Evolutionary conservation across 2,113 vertebrate species (phyloP).

Genomic region (Etheostoma spectabile): DNA sequence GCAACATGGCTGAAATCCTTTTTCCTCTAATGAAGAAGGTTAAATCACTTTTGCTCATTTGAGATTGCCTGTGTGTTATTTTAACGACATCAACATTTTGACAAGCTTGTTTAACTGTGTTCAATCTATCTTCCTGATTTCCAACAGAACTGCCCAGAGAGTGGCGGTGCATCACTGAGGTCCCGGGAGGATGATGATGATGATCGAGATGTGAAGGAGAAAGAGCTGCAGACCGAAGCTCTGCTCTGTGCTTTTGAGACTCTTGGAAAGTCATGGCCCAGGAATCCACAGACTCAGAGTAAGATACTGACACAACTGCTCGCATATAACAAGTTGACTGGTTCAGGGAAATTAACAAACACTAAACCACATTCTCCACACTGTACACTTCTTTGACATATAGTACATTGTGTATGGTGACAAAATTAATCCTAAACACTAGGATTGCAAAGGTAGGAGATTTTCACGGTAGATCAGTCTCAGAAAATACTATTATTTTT

Average conservation of each 20-base stretch:
- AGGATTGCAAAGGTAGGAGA: too few species aligned
- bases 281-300: slow-evolving; percentile 89
- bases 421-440: too few species aligned
- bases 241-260: slow-evolving; percentile 93
- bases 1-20: slow-evolving; percentile 89
- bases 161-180: slow-evolving; percentile 70
- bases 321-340: not conserved
- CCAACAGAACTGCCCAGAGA: slow-evolving; percentile 87
- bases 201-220: slow-evolving; percentile 87
- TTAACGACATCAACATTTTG: not conserved
- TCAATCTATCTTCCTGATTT: not conserved
- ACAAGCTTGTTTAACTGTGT: not conserved
- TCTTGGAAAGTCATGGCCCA: slow-evolving; percentile 94
- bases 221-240: slow-evolving; percentile 89
- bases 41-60: not conserved
- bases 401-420: not conserved
- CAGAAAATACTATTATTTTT: too few species aligned
- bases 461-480: too few species aligned
- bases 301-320: slow-evolving; percentile 48
- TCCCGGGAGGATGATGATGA: slow-evolving; percentile 79
- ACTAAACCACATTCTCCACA: not conserved
- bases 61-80: not conserved
- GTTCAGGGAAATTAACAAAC: not conserved
- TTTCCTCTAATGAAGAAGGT: slow-evolving; percentile 97
- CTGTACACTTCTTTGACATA: not conserved